Base-by-base conservation (phyloP, 2,113 vertebrate genomes). In the Girardinichthys multiradiatus region DNA sequence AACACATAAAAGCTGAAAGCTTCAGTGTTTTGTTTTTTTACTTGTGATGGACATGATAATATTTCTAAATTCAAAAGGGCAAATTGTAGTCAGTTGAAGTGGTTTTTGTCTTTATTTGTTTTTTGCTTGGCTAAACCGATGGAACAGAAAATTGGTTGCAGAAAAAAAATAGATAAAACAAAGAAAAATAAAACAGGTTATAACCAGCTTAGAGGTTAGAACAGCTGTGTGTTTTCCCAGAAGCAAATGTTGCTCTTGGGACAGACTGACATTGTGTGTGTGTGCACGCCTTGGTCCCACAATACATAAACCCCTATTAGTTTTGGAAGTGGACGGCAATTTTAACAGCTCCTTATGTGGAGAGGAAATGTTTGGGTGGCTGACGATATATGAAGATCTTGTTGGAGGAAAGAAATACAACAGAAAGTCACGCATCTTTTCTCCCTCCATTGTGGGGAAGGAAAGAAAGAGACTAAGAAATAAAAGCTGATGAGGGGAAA, bases 161-260 rank as follows among this genome's bases (percentile, higher is more conserved):
- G 57, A 30, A 79, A 68, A 1, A 68, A 81, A 72, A 66, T 11
- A 74, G 72, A 80, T 51, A 61, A 72, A 63, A 81, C 28, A 83
- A 84, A 75, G 30, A 63, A 70, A 82, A 83, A 82, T 66, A 71
- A 64, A 83, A 74, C 51, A 69, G 70, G 70, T 78, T 86, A 84
- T 26, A 84, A 79, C 59, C 81, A 70, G 76, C 76, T 73, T 81
- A 69, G 84, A 88, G 86, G 89, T 91, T 89, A 90, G 65, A 88
- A 89, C 91, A 91, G 86, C 91, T 91, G 89, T 89, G 82, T 86
- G 81, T 72, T 84, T 92, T 90, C 88, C 87, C 86, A 91, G 87
- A 88, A 86, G 85, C 68, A 82, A 87, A 91, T 90, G 86, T 92
- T 92, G 84, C 87, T 92, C 84, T 89, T 90, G 90, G 89, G 89